Percentiles rank a stretch among this genome's conserved stretches.
Conservation (phyloP, 2,888 invertebrate species). For the Tetropium fuscum region DNA sequence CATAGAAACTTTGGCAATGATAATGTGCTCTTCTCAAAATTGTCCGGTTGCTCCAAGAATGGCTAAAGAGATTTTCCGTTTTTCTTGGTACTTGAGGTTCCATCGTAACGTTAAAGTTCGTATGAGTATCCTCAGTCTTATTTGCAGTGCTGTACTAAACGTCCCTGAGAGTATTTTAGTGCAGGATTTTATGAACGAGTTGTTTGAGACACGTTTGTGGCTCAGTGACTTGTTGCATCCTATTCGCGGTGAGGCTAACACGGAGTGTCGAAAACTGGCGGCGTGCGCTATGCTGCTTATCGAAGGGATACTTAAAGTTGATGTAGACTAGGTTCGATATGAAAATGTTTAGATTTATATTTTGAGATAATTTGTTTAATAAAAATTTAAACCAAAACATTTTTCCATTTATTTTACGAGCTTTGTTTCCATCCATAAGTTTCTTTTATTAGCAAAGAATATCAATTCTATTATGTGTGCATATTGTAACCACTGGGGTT, state of each 20-base stretch:
- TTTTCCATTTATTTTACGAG: too few relatives aligned
- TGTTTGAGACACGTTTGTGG: conserved; percentile 78
- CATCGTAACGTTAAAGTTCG: conserved; percentile 77
- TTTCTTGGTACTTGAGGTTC: conserved; percentile 76
- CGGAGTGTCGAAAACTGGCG: conserved; percentile 75
- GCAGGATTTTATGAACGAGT: conserved; percentile 71
- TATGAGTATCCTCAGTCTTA: conserved; percentile 74
- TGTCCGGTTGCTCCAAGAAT: conserved; percentile 74
- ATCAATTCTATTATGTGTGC: too few relatives aligned
- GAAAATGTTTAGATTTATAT: too few relatives aligned
- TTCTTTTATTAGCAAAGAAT: too few relatives aligned
- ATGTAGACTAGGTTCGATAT: conserved; percentile 35
- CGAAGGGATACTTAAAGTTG: conserved; percentile 65
- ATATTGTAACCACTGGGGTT: too few relatives aligned
- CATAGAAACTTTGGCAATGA: conserved; percentile 75
- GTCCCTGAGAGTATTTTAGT: conserved; percentile 71
- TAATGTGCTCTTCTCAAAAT: conserved; percentile 78
- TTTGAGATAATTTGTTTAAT: too few relatives aligned
- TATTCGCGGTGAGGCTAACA: conserved; percentile 73
- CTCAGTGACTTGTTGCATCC: conserved; percentile 71
- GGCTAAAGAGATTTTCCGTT: conserved; percentile 77
- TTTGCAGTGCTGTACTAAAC: conserved; percentile 75
- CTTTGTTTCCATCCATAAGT: too few relatives aligned
- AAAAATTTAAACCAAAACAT: too few relatives aligned
- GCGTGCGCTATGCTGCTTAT: conserved; percentile 72